A percentile compares a stretch with the other conserved stretches of the same genome.
Conservation (phyloP, 2,797 vertebrate species). For the Pangasius macronema region DNA sequence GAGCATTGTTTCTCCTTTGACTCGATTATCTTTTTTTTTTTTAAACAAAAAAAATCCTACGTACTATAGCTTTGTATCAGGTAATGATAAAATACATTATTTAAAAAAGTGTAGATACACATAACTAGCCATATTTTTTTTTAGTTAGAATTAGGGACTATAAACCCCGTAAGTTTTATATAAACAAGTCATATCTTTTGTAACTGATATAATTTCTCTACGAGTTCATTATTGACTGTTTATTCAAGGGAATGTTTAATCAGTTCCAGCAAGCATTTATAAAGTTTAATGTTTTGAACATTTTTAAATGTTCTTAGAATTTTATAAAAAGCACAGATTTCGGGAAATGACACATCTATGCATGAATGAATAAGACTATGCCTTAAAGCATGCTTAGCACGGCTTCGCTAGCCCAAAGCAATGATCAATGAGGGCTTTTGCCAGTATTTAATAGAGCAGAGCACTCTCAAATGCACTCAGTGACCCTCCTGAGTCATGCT, state of each 20-base stretch:
- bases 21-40: not conserved
- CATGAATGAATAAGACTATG: slow-evolving; percentile 6
- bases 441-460: slow-evolving; percentile 36
- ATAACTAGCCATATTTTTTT: not conserved
- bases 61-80: not conserved
- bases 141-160: not conserved
- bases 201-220: too few species aligned
- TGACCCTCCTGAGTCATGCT: slow-evolving; percentile 49
- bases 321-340: not conserved
- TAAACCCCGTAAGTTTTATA: too few species aligned
- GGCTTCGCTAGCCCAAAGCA: slow-evolving; percentile 13
- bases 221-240: too few species aligned
- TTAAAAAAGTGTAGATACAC: not conserved
- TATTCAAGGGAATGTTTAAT: not conserved
- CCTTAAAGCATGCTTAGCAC: slow-evolving; percentile 18
- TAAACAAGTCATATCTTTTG: too few species aligned
- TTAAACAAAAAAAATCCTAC: not conserved
- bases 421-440: slow-evolving; percentile 33
- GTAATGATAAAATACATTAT: not conserved
- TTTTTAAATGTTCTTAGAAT: not conserved
- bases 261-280: not conserved
- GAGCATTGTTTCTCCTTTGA: not conserved
- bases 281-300: not conserved
- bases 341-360: slow-evolving; percentile 4
- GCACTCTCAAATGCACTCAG: slow-evolving; percentile 47